These are phyloP conservation scores for Lagria hirta DNA, from an alignment of 2,888 invertebrate species.

Conservation along the genomic window DNA sequence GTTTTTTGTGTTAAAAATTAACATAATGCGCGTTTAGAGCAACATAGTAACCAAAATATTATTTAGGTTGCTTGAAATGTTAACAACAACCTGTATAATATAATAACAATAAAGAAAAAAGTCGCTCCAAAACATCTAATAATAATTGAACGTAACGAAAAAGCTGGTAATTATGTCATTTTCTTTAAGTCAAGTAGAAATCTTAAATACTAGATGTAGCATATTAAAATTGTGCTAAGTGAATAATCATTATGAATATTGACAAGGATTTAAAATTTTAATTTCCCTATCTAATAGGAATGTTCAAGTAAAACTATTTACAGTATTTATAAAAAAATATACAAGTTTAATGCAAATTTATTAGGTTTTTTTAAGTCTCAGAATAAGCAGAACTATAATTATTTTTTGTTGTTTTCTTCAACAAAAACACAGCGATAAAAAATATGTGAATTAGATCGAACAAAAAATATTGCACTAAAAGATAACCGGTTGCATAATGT, in stretches of 20 bases:
- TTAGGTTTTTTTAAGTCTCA: slow-evolving; percentile 22
- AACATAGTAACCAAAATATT: slow-evolving; percentile 5
- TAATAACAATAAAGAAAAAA: slow-evolving; percentile 9
- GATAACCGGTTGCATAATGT: slow-evolving; percentile 17
- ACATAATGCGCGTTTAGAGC: slow-evolving; percentile 10
- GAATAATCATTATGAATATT: slow-evolving; percentile 30
- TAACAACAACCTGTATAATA: too few species aligned
- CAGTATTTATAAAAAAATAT: slow-evolving; percentile 51
- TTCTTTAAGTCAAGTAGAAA: slow-evolving; percentile 30
- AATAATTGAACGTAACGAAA: slow-evolving; percentile 5
- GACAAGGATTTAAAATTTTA: slow-evolving; percentile 29
- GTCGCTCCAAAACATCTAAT: slow-evolving; percentile 21
- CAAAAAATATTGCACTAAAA: slow-evolving; percentile 25
- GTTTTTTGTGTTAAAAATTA: slow-evolving; percentile 13
- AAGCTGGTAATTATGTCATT: slow-evolving; percentile 17
- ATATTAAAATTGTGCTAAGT: slow-evolving; percentile 35
- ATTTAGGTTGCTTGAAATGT: too few species aligned
- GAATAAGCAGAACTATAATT: slow-evolving; percentile 19
- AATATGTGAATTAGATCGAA: too few species aligned
- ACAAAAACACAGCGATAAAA: too few species aligned
- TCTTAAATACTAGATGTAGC: slow-evolving; percentile 29
- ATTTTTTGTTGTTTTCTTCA: too few species aligned
- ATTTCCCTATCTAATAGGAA: slow-evolving; percentile 40
- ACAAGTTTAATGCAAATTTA: slow-evolving; percentile 33
- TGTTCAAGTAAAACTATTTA: slow-evolving; percentile 45